Evolutionary conservation across 2,888 invertebrate genomes (phyloP), one percentile per base, ranked within the genome.

Genomic region (Tipula confusa): DNA sequence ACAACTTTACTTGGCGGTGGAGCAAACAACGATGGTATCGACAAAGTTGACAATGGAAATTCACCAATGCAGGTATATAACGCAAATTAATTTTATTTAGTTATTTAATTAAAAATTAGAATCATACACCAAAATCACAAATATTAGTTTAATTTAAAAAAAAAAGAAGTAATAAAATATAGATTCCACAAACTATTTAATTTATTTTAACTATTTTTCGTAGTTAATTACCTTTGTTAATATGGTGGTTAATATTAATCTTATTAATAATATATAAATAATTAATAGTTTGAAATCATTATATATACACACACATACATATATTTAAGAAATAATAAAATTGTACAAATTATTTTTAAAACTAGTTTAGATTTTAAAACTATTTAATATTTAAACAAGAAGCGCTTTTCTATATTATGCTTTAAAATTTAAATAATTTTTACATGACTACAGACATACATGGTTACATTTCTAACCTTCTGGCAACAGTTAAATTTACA

Each of bases 31-130:
- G 96, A 96, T 87, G 95, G 95, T 84, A 96, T 96, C 89, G 97
- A 97, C 89, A 97, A 97, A 90, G 95, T 96, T 84, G 97, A 97
- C 90, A 95, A 96, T 88, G 95, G 94, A 87, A 94, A 94, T 85
- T 94, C 94, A 18, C 96, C 96, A 84, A 95, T 96, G 94, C 96
- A 96, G 95, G 96, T 96, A 93, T 48, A 48, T 64, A 64, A 24
- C 24, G 3, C 3, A 64, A 43, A 43, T 15, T n/a, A 5, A n/a
- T 5, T 24, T 24, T 33, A 33, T 64, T 24, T 0, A 43, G n/a
- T n/a, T n/a, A n/a, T 15, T 15, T 43, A 36, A 1, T 36, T 36
- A 9, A 36, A 31, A 31, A 36, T 43, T 33, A 18, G 11, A 64
- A 64, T 64, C 9, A 64, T 3, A 64, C 2, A 9, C 9, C 18